phyloP scores from a whole-genome alignment of 2,797 vertebrate genomes.

The Ispidina picta region DNA sequence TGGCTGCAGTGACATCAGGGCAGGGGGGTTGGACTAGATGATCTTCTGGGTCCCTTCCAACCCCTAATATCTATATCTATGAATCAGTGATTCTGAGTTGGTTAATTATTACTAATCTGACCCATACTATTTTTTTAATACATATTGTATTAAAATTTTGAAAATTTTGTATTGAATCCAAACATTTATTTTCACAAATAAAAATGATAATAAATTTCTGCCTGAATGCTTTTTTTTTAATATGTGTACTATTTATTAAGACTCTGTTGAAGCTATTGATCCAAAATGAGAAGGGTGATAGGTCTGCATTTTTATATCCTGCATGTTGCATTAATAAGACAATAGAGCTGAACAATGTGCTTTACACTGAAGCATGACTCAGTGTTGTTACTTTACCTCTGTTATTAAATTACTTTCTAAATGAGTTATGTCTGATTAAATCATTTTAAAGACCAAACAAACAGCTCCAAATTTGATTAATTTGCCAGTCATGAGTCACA shows the following conservation, averaged over 20 bases:
- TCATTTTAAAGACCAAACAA: slow-evolving; percentile 23
- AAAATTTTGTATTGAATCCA: not conserved
- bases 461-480: slow-evolving; percentile 43
- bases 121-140: not conserved
- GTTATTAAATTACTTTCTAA: slow-evolving; percentile 58
- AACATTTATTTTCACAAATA: not conserved
- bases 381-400: slow-evolving; percentile 24
- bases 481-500: slow-evolving; percentile 30
- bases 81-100: not conserved
- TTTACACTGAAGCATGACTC: not conserved
- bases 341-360: slow-evolving; percentile 14
- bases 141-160: not conserved
- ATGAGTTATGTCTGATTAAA: slow-evolving; percentile 35
- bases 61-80: no score
- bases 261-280: not conserved
- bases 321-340: not conserved
- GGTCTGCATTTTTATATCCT: slow-evolving; percentile 11
- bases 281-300: not conserved
- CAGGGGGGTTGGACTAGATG: no score
- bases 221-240: not conserved
- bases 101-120: not conserved
- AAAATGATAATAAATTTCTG: not conserved
- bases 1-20: not conserved
- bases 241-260: not conserved
- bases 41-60: no score